These are phyloP conservation scores for Microplitis mediator DNA, from an alignment of 1,140 invertebrate genomes.

Conservation along the genomic window DNA sequence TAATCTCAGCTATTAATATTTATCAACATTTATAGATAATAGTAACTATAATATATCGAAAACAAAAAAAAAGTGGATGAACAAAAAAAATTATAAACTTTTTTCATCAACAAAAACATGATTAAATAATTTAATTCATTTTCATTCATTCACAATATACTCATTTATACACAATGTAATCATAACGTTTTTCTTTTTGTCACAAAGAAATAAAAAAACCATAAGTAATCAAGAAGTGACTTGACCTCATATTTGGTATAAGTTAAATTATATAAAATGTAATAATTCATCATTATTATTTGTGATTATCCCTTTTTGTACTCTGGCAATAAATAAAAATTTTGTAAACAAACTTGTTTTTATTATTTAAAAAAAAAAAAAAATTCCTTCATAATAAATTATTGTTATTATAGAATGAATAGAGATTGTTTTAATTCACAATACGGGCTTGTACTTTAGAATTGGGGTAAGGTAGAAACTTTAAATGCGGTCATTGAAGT, in stretches of 20 bases:
- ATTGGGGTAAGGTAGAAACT: too few relatives aligned
- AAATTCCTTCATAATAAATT: not conserved
- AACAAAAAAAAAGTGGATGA: not conserved
- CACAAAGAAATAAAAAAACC: not conserved
- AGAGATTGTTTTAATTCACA: too few relatives aligned
- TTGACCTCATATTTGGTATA: slow-evolving; percentile 45
- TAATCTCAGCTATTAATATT: slow-evolving; percentile 5
- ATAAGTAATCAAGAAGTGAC: slow-evolving; percentile 15
- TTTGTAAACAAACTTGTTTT: slow-evolving; percentile 46
- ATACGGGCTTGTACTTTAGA: too few relatives aligned
- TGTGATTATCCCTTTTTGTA: slow-evolving; percentile 51
- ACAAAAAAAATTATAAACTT: not conserved
- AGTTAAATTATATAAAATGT: slow-evolving; percentile 48
- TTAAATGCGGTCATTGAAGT: too few relatives aligned
- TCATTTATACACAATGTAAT: not conserved
- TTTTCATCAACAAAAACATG: not conserved
- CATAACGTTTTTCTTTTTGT: not conserved
- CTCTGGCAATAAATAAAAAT: slow-evolving; percentile 56
- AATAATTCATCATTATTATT: slow-evolving; percentile 38
- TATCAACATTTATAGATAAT: slow-evolving; percentile 18
- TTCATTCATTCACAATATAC: not conserved
- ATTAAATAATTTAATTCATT: not conserved
- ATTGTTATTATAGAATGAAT: too few relatives aligned
- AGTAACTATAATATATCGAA: not conserved
- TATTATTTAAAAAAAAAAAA: not conserved